Evolutionary conservation across 2,797 vertebrate genomes (phyloP).

Genomic region (Amblyraja radiata): DNA sequence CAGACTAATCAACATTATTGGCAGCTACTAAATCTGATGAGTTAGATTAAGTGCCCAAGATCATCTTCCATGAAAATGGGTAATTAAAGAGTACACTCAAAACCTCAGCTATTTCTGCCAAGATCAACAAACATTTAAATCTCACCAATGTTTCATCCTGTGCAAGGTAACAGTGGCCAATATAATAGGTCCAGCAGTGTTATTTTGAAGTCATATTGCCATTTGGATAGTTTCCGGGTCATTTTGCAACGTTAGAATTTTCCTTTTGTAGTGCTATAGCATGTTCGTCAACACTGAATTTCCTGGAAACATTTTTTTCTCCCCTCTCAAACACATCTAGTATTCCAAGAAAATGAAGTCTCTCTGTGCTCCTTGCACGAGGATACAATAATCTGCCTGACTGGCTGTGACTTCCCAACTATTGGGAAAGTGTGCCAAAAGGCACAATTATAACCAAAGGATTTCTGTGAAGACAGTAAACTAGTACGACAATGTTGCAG

Average conservation of each 20-base stretch:
- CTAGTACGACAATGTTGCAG: neutral
- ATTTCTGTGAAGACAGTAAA: neutral
- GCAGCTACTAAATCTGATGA: neutral
- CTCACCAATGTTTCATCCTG: neutral
- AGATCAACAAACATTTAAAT: neutral
- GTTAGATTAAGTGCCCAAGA: neutral
- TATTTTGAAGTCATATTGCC: neutral
- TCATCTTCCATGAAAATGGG: neutral
- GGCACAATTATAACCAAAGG: neutral
- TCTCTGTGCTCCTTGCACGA: neutral
- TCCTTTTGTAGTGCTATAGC: neutral
- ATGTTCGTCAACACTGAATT: neutral
- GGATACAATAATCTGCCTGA: slow-evolving; percentile 21
- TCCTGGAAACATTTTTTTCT: neutral
- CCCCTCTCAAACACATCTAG: neutral
- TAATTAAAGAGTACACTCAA: neutral
- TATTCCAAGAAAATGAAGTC: neutral
- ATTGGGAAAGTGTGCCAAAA: slow-evolving; percentile 3
- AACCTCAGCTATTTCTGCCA: too few relatives aligned
- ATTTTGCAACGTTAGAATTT: neutral
- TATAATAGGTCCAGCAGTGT: neutral
- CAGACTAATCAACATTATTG: too few relatives aligned
- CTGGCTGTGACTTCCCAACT: neutral
- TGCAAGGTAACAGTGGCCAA: neutral
- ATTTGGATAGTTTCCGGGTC: neutral